Base-by-base conservation (phyloP, 1,140 invertebrate genomes). In the Ptiloglossa arizonensis region DNA sequence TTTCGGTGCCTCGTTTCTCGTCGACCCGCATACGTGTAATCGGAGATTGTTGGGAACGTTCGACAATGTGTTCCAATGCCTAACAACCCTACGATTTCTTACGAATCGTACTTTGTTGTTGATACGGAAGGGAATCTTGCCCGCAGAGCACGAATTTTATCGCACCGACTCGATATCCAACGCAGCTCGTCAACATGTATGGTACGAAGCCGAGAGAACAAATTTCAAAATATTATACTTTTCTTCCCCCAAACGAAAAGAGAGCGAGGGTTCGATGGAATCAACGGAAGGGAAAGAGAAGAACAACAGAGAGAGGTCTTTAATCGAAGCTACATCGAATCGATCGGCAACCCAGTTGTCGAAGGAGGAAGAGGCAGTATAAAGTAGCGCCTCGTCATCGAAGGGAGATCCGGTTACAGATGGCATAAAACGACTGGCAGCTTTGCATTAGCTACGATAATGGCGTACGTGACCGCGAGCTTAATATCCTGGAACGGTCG, bases 381-480 rank as follows among this genome's bases (percentile, higher is more conserved):
- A 71, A 72, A 74, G 84, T 73, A 77, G 73, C 75, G 66, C 60
- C 54, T 79, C 76, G 80, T 79, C 85, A 83, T 79, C 82, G 81
- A 81, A 83, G 79, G 86, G 75, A 82, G 87, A 88, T 90, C 88
- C 85, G 81, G 85, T 90, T 90, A 87, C 89, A 88, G 88, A 89
- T 89, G 88, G 86, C 89, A 88, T 80, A 76, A 88, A 88, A 88
- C 86, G 84, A 89, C 86, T 88, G 86, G 88, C 88, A 88, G 87
- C 87, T 90, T 88, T 88, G 84, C 89, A 89, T 90, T 90, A 88
- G 89, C 87, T 83, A 79, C 75, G 83, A 82, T 90, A 90, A 90
- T 90, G 87, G 89, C 78, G 87, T 89, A 89, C 88, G 89, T 90
- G 88, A 89, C 87, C 86, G 83, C 86, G 87, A 87, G 83, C 86